These are phyloP conservation scores for Troides oblongomaculatus DNA, from an alignment of 2,888 invertebrate species.

Conservation along the genomic window DNA sequence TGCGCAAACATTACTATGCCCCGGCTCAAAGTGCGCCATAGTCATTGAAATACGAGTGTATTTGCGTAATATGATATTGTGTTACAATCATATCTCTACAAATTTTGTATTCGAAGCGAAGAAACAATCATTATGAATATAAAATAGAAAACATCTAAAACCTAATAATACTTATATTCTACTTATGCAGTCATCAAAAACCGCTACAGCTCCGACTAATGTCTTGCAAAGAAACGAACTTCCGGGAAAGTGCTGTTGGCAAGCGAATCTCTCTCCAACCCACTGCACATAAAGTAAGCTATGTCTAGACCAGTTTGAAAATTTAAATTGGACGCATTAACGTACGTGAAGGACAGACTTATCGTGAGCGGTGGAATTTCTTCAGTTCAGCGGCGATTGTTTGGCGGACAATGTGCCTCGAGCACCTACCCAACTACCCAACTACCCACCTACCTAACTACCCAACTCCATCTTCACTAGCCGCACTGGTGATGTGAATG, in stretches of 20 bases:
- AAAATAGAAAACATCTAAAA: no score
- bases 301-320: not conserved
- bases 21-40: no score
- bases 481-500: conserved; percentile 26
- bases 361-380: conserved; percentile 24
- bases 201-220: conserved; percentile 2
- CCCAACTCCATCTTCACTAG: conserved; percentile 14
- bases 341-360: conserved; percentile 22
- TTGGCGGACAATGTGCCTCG: conserved; percentile 22
- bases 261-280: not conserved
- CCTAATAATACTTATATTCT: not conserved
- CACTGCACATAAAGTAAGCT: not conserved
- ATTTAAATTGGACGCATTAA: conserved; percentile 22
- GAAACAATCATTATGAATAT: no score
- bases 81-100: no score
- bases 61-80: no score
- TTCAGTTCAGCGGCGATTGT: conserved; percentile 17
- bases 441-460: not conserved
- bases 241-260: not conserved
- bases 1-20: no score
- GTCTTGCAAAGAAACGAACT: conserved; percentile 1
- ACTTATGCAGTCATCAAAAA: conserved; percentile 11
- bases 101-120: no score
- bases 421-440: conserved; percentile 7
- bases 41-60: no score